Evolutionary conservation across 2,797 vertebrate species (phyloP), one percentile per base, ranked within the genome.

Genomic region (Crax fasciolata): DNA sequence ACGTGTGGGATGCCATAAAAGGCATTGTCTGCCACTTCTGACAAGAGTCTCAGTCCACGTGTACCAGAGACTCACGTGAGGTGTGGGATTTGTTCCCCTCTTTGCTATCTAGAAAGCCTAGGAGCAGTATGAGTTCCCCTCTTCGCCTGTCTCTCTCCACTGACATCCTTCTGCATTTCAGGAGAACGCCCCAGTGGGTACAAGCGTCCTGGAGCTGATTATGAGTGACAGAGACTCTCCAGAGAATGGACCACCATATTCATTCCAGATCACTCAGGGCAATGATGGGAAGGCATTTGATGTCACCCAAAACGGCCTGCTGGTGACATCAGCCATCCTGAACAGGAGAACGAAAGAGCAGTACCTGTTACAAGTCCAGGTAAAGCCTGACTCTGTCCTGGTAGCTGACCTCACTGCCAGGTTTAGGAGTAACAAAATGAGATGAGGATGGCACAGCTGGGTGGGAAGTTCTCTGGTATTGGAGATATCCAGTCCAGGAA

Each of bases 341-440:
- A 98, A 97, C 88, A 98, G 97, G 96, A 98, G 90, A 95, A 80
- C 27, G 4, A 98, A 98, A 84, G 97, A 98, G 24, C 98, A 98
- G 43, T 99, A 99, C 87, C 98, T 99, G 81, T 97, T 99, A 70
- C 99, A 99, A 97, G 98, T 99, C 4, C 99, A 99, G 99, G 99
- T 99, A 97, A 87, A 87, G 41, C 44, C 67, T 84, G 14, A 39
- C 9, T 88, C 82, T 81, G 35, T 82, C 65, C 66, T 44, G 13
- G 10, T 77, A 21, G 74, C 51, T 68, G 55, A 79, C 75, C 68
- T 74, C 73, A 46, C 57, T 65, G 7, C 2, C 12, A 84, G 46
- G 15, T 84, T 80, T 41, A 74, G 27, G 25, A 82, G 79, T 46
- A 80, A 48, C 46, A 91, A 80, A 73, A 71, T 62, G 24, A 1